Evolutionary conservation across 2,797 vertebrate genomes (phyloP).

Genomic region (Monodelphis domestica): DNA sequence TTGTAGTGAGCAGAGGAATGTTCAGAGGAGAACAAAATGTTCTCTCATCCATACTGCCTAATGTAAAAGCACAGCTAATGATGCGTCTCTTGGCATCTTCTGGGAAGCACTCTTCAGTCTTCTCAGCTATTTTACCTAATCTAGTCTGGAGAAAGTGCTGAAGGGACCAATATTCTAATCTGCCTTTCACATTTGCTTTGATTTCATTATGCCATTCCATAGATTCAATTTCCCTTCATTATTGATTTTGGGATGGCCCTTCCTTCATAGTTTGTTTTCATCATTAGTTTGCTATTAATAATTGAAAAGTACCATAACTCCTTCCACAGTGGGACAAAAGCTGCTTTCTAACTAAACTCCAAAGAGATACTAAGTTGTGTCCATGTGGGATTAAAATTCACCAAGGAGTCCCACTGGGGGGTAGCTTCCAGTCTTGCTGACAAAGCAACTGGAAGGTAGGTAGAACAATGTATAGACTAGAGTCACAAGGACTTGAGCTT

Average conservation of each 20-base stretch:
- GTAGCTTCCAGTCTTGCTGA: not conserved
- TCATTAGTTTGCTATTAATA: conserved; percentile 1
- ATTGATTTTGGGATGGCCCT: not conserved
- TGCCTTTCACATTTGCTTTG: not conserved
- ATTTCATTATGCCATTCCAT: not conserved
- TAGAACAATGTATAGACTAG: not conserved
- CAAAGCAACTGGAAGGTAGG: not conserved
- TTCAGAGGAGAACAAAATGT: conserved; percentile 1
- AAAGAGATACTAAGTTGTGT: not conserved
- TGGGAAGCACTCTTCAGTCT: not conserved
- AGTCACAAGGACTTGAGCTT: not conserved
- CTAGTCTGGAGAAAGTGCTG: not conserved
- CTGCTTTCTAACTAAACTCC: not conserved
- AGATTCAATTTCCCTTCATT: not conserved
- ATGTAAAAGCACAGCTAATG: conserved; percentile 4
- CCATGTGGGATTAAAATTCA: not conserved
- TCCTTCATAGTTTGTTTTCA: not conserved
- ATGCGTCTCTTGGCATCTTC: not conserved
- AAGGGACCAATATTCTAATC: not conserved
- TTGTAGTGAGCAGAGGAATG: not conserved
- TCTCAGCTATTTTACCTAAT: not conserved
- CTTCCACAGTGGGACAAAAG: not conserved
- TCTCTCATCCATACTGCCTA: not conserved
- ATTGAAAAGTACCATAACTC: not conserved
- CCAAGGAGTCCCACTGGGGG: not conserved